Percentiles rank a stretch among this genome's conserved stretches.
These are phyloP conservation scores for Chelidonichthys spinosus DNA, from an alignment of 2,797 vertebrate species.

Conservation along the genomic window DNA sequence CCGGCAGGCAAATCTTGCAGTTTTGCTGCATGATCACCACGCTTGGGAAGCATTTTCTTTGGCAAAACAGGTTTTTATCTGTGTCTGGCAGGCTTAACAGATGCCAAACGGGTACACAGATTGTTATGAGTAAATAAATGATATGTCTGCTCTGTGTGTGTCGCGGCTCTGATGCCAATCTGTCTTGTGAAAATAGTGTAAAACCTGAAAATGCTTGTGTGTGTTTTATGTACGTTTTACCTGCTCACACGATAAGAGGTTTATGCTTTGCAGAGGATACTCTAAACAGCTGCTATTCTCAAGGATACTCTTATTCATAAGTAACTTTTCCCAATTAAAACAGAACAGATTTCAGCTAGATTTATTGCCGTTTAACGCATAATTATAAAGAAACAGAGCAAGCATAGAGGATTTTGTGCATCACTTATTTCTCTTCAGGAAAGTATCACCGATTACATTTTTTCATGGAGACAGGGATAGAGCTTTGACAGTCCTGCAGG, in stretches of 20 bases:
- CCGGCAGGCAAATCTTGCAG: constrained; percentile 31
- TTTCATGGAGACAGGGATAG: constrained; percentile 23
- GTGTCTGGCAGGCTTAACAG: constrained; percentile 33
- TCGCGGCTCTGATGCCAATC: constrained; percentile 29
- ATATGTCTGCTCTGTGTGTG: constrained; percentile 28
- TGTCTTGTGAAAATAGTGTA: constrained; percentile 22
- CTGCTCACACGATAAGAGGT: not conserved
- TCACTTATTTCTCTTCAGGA: constrained; percentile 31
- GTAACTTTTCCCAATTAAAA: not conserved
- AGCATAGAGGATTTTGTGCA: constrained; percentile 10
- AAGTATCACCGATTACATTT: constrained; percentile 27
- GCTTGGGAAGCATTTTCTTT: constrained; percentile 41
- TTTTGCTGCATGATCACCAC: constrained; percentile 28
- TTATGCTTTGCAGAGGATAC: constrained; percentile 6
- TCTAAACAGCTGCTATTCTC: constrained; percentile 1
- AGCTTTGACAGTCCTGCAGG: constrained; percentile 32
- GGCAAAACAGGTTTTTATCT: constrained; percentile 50
- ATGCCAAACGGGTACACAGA: constrained; percentile 38
- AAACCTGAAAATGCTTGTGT: constrained; percentile 20
- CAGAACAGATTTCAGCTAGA: not conserved
- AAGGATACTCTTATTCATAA: not conserved
- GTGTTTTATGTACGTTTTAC: constrained; percentile 5
- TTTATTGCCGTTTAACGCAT: constrained; percentile 5
- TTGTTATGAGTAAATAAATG: constrained; percentile 58
- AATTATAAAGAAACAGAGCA: constrained; percentile 7